These are phyloP conservation scores for Drosophila pseudotakahashii DNA, from an alignment of 2,888 invertebrate genomes.

Conservation along the genomic window DNA sequence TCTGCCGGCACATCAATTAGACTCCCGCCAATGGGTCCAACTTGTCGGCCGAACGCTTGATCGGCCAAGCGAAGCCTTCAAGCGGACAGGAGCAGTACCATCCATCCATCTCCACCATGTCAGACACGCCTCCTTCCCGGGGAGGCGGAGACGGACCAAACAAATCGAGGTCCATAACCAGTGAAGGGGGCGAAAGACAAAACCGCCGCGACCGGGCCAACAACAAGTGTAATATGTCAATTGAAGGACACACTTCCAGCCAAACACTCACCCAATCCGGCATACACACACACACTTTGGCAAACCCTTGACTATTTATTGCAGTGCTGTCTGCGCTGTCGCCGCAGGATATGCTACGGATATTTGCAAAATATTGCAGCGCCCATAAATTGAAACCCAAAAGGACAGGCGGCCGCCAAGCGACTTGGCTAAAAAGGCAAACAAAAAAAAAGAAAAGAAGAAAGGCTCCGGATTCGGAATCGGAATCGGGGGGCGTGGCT, in stretches of 20 bases:
- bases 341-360: conserved; percentile 77
- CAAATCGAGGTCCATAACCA: conserved; percentile 48
- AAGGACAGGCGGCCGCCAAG: conserved; percentile 57
- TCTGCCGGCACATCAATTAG: conserved; percentile 63
- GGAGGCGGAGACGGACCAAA: conserved; percentile 15
- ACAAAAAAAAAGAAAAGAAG: background rate
- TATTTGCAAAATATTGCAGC: conserved; percentile 79
- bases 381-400: conserved; percentile 72
- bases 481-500: conserved; percentile 36
- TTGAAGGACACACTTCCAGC: conserved; percentile 63
- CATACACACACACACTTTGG: conserved; percentile 10
- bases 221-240: conserved; percentile 78
- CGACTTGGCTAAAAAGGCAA: conserved; percentile 28
- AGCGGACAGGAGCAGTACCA: conserved; percentile 34
- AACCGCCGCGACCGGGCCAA: conserved; percentile 53
- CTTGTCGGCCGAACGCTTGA: conserved; percentile 60
- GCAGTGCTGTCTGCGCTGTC: conserved; percentile 68
- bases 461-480: background rate
- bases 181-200: conserved; percentile 49
- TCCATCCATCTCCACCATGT: conserved; percentile 1
- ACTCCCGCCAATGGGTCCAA: conserved; percentile 44
- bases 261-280: conserved; percentile 15
- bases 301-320: conserved; percentile 71
- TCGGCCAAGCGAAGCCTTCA: conserved; percentile 54
- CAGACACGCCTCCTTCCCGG: background rate